These are phyloP conservation scores for Albula goreensis DNA, from an alignment of 2,113 vertebrate genomes.

Conservation along the genomic window DNA sequence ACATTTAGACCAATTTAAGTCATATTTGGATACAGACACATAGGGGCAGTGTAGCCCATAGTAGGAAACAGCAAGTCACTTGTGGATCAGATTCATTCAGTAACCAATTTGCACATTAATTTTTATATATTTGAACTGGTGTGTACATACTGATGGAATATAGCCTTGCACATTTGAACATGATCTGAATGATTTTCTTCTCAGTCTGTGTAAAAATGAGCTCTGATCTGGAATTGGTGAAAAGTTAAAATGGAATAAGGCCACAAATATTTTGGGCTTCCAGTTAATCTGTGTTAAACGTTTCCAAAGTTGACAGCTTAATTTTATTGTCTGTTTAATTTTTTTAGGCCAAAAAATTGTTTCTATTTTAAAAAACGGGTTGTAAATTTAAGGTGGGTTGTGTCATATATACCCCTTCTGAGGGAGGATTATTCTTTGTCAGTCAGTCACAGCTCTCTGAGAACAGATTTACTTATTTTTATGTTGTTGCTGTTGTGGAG, in stretches of 20 bases:
- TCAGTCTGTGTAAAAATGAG: not conserved
- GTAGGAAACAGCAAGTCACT: not conserved
- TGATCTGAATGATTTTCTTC: not conserved
- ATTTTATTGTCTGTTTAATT: not conserved
- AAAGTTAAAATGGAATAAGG: not conserved
- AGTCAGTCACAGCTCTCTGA: too few relatives aligned
- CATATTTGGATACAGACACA: not conserved
- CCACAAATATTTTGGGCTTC: conserved; percentile 4
- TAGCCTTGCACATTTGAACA: not conserved
- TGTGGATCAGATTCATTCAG: not conserved
- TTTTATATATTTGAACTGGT: not conserved
- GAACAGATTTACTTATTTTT: not conserved
- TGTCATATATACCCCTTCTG: not conserved
- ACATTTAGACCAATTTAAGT: not conserved
- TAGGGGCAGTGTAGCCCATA: not conserved
- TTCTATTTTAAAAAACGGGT: not conserved
- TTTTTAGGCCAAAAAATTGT: too few relatives aligned
- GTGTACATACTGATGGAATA: not conserved
- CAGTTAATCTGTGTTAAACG: not conserved
- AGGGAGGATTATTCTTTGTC: not conserved
- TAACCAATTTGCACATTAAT: not conserved
- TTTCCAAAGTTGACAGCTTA: too few relatives aligned
- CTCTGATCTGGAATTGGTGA: not conserved
- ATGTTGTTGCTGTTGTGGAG: too few relatives aligned
- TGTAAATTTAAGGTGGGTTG: not conserved